Conservation (phyloP, 2,888 invertebrate species). For the Meloe dianella region DNA sequence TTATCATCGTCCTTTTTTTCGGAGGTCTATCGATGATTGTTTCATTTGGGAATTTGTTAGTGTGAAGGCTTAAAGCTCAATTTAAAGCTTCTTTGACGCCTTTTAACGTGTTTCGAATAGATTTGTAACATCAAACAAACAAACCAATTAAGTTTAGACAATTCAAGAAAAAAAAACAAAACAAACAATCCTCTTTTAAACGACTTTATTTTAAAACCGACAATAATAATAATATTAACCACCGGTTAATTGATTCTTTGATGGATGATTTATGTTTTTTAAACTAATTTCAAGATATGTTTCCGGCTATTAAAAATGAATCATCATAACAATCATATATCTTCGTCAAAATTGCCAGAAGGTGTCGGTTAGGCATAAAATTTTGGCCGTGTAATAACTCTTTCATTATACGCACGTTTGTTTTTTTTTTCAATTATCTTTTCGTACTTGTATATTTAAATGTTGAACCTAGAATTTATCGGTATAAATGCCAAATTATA, state of each 20-base stretch:
- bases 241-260: neutral
- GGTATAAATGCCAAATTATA: slow-evolving; percentile 5
- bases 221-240: neutral
- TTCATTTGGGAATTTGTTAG: neutral
- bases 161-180: neutral
- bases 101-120: slow-evolving; percentile 1
- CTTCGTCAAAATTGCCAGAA: slow-evolving; percentile 28
- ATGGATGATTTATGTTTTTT: slow-evolving; percentile 2
- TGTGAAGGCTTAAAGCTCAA: neutral
- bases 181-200: neutral
- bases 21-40: neutral
- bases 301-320: slow-evolving; percentile 33
- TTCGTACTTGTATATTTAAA: neutral
- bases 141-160: neutral
- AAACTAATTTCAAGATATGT: slow-evolving; percentile 24
- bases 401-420: neutral
- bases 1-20: neutral
- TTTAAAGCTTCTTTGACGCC: neutral
- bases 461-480: neutral
- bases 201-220: neutral
- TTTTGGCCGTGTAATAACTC: neutral
- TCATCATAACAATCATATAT: slow-evolving; percentile 23
- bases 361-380: neutral
- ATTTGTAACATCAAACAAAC: neutral
- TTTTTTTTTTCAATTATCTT: neutral